A percentile compares a stretch with the other conserved stretches of the same genome.
Evolutionary conservation across 2,113 vertebrate species (phyloP).

Genomic region (Zosterops borbonicus): DNA sequence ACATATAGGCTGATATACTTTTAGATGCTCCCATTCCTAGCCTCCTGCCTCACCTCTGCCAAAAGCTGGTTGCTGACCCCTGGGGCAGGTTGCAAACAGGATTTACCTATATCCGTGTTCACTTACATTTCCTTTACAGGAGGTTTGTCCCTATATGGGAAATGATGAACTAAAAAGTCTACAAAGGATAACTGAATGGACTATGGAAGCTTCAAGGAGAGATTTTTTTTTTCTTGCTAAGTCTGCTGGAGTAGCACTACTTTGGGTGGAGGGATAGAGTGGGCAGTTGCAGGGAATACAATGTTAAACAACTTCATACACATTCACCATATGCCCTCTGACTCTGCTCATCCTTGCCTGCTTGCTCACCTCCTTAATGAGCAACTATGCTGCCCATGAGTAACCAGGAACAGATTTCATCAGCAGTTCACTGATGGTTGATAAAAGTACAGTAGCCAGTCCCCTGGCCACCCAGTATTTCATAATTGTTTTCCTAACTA

Average conservation of each 20-base stretch:
- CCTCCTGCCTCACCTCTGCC: background rate
- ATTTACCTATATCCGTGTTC: background rate
- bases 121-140: background rate
- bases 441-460: background rate
- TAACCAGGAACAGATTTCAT: background rate
- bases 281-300: background rate
- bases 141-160: background rate
- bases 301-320: background rate
- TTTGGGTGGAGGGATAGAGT: background rate
- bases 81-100: background rate
- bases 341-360: background rate
- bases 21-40: background rate
- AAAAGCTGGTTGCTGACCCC: background rate
- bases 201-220: background rate
- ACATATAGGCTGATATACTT: background rate
- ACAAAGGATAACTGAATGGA: background rate
- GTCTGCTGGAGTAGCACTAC: background rate
- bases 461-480: background rate
- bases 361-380: background rate
- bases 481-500: background rate
- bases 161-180: background rate
- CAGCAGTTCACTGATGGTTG: background rate
- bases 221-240: background rate
- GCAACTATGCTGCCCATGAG: background rate
- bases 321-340: background rate